These are phyloP conservation scores for Acronicta leporina DNA, from an alignment of 2,888 invertebrate species.

Conservation along the genomic window DNA sequence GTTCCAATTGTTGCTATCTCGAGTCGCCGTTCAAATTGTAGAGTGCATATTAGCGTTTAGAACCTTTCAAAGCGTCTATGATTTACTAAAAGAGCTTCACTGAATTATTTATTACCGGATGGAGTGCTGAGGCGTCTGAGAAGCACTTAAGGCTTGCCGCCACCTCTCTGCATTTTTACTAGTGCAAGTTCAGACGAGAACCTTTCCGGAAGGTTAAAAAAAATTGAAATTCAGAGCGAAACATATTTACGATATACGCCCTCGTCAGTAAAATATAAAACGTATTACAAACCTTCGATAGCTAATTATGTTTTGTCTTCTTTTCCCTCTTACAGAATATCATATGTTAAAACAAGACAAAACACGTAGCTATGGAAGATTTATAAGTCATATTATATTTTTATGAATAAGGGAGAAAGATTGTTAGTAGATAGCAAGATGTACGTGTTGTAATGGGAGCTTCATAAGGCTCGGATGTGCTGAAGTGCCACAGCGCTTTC, in stretches of 20 bases:
- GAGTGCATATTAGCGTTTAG: neutral
- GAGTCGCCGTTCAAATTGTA: neutral
- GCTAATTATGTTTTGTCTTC: too few relatives aligned
- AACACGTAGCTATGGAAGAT: too few relatives aligned
- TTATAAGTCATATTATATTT: too few relatives aligned
- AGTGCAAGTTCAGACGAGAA: neutral
- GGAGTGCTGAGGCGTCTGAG: neutral
- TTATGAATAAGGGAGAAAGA: too few relatives aligned
- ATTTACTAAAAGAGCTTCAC: neutral
- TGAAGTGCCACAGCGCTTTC: neutral
- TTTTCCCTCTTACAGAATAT: too few relatives aligned
- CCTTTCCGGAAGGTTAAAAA: neutral
- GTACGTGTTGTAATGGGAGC: neutral
- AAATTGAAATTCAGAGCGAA: too few relatives aligned
- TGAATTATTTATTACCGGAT: neutral
- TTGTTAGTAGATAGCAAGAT: neutral
- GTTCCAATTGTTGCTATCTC: neutral
- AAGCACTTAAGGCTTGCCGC: slow-evolving; percentile 1
- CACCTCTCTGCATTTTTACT: neutral
- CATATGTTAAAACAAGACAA: too few relatives aligned
- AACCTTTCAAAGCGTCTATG: neutral
- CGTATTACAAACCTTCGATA: too few relatives aligned
- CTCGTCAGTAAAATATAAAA: too few relatives aligned
- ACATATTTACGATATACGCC: too few relatives aligned
- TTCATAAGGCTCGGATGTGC: neutral